Base-by-base conservation (phyloP, 2,888 invertebrate species). In the Cantharis rufa region DNA sequence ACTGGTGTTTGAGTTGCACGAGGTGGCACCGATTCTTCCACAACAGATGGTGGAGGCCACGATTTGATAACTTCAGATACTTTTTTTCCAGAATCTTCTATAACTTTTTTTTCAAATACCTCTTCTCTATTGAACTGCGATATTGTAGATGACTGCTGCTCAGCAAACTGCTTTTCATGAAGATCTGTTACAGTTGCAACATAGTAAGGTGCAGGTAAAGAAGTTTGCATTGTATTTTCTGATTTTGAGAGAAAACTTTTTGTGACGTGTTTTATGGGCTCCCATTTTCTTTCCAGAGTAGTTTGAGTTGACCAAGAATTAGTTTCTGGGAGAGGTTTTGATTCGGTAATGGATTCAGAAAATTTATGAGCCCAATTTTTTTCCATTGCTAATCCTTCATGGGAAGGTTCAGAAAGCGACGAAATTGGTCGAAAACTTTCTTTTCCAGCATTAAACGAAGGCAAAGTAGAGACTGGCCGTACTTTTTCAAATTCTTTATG, bases 321-420 rank as follows among this genome's bases (percentile, higher is more conserved):
- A 64, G 75, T 78, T 71, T 85, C 82, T 78, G 80, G 84, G 80
- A 77, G 71, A 78, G 85, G 85, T 79, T 84, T 87, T 80, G 89
- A 89, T 75, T 89, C 89, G n/a, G 87, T 84, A 32, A 87, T 85
- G 0, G 88, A 88, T 27, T 89, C 86, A 11, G 86, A 85, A 78
- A 87, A 88, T 82, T 90, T 90, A 75, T 90, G 89, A 3, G 90
- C 89, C 91, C 91, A 91, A 1, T 89, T 87, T 84, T 90, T 91
- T 80, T 91, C 91, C 91, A 91, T 91, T 13, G 89, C 87, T 64
- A 90, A 81, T 3, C 88, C 91, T 80, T 91, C 89, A 1, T 88
- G 87, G 5, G 90, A 90, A 4, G 91, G 90, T 80, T 89, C 89
- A 64, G 86, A 87, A 79, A 88, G 86, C 15, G 84, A 83, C 62